A percentile compares a stretch with the other conserved stretches of the same genome.
Conservation (phyloP, 2,888 invertebrate genomes). For the Metalampra italica region DNA sequence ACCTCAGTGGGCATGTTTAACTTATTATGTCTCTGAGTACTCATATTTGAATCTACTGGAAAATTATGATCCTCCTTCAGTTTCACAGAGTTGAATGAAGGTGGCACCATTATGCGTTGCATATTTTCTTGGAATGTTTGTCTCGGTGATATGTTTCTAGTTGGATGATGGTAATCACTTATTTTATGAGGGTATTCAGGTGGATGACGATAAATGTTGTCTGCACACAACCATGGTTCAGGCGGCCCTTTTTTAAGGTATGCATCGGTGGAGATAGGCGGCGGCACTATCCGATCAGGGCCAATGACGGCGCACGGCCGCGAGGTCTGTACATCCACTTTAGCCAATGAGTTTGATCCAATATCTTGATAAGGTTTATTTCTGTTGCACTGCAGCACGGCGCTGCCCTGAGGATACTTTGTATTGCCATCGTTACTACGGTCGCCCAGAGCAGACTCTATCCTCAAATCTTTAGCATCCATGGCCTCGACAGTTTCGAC, state of each 20-base stretch:
- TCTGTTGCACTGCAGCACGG: slow-evolving; percentile 47
- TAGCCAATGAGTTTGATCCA: slow-evolving; percentile 57
- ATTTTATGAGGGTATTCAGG: slow-evolving; percentile 61
- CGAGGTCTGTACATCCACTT: slow-evolving; percentile 55
- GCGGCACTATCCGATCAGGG: slow-evolving; percentile 64
- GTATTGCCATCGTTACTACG: slow-evolving; percentile 58
- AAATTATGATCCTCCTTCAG: slow-evolving; percentile 49
- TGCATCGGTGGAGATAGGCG: slow-evolving; percentile 39
- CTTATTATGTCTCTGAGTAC: slow-evolving; percentile 48
- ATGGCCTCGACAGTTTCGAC: slow-evolving; percentile 48
- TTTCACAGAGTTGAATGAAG: slow-evolving; percentile 53
- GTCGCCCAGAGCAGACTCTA: slow-evolving; percentile 52
- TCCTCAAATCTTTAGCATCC: slow-evolving; percentile 70
- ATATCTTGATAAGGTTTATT: slow-evolving; percentile 61
- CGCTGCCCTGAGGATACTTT: slow-evolving; percentile 52
- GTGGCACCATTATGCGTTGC: slow-evolving; percentile 70
- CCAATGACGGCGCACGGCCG: slow-evolving; percentile 75
- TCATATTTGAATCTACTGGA: slow-evolving; percentile 36
- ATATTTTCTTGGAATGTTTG: slow-evolving; percentile 77
- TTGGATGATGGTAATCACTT: slow-evolving; percentile 48
- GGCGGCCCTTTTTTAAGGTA: slow-evolving; percentile 50
- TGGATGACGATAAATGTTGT: slow-evolving; percentile 49
- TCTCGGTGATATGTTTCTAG: slow-evolving; percentile 73
- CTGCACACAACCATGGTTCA: slow-evolving; percentile 54
- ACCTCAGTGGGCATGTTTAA: slow-evolving; percentile 49